Percentiles rank a stretch among this genome's conserved stretches.
Conservation (phyloP, 2,888 invertebrate genomes). For the Agrochola lota region DNA sequence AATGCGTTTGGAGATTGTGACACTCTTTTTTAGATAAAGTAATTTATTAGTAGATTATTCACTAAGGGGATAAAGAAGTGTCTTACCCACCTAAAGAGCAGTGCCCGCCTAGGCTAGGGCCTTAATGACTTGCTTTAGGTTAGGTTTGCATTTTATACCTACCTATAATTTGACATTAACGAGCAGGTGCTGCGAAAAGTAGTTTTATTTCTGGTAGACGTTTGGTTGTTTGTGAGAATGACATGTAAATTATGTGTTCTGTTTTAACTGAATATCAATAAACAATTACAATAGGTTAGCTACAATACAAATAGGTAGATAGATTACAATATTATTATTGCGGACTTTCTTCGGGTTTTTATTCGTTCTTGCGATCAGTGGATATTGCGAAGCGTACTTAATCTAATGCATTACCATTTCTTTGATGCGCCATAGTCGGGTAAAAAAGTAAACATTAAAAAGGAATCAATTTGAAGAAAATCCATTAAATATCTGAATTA, state of each 20-base stretch:
- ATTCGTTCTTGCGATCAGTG: background rate
- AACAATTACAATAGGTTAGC: too few relatives aligned
- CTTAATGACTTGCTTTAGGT: too few relatives aligned
- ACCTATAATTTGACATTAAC: too few relatives aligned
- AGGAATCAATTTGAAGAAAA: background rate
- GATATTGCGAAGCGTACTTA: background rate
- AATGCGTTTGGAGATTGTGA: background rate
- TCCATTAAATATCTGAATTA: constrained; percentile 3
- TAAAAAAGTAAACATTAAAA: too few relatives aligned
- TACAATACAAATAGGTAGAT: background rate
- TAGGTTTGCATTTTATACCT: too few relatives aligned
- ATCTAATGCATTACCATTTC: constrained; percentile 5
- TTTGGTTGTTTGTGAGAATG: too few relatives aligned
- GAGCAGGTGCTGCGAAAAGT: too few relatives aligned
- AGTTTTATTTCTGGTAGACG: too few relatives aligned
- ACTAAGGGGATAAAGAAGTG: background rate
- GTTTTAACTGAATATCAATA: background rate
- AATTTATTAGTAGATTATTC: background rate
- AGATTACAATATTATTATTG: background rate
- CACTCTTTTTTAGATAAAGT: background rate
- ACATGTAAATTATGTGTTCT: too few relatives aligned
- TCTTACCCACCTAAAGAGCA: too few relatives aligned
- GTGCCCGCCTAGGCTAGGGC: too few relatives aligned
- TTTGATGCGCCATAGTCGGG: background rate
- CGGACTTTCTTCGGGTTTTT: background rate